phyloP scores from a whole-genome alignment of 2,113 vertebrate genomes.

The Malurus melanocephalus region DNA sequence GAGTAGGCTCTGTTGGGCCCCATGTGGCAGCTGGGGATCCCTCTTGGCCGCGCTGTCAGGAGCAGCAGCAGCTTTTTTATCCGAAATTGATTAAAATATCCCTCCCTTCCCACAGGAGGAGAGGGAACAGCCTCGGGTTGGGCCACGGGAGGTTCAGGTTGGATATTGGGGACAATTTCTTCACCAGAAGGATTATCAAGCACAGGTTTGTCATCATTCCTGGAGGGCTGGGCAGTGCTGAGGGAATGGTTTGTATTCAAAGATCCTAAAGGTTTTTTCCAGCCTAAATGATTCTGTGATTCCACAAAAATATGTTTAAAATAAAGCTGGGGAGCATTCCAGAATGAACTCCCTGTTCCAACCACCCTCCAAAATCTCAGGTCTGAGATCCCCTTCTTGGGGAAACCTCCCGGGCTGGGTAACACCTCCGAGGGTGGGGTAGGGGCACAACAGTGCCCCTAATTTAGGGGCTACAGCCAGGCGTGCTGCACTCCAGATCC shows the following conservation, averaged over 20 bases:
- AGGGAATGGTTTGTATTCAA: not conserved
- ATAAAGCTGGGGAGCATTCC: not conserved
- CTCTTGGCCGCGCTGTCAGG: rapidly evolving
- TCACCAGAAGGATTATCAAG: not conserved
- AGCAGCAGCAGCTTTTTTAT: not conserved
- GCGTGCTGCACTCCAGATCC: rapidly evolving
- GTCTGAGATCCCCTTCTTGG: not conserved
- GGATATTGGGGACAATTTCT: not conserved
- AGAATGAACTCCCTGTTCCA: rapidly evolving
- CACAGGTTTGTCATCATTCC: not conserved
- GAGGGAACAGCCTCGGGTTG: not conserved
- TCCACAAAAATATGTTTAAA: not conserved
- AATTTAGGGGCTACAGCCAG: not conserved
- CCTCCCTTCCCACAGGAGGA: not conserved
- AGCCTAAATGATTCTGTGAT: not conserved
- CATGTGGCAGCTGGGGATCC: not conserved
- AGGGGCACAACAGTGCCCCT: rapidly evolving
- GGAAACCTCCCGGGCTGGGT: not conserved
- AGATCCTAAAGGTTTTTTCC: not conserved
- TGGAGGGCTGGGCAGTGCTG: not conserved
- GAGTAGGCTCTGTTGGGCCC: not conserved
- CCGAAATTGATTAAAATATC: rapidly evolving
- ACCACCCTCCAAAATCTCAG: not conserved
- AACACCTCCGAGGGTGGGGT: rapidly evolving
- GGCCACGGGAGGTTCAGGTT: not conserved